Conservation (phyloP, 1,140 invertebrate species). For the Drosophila dunni region DNA sequence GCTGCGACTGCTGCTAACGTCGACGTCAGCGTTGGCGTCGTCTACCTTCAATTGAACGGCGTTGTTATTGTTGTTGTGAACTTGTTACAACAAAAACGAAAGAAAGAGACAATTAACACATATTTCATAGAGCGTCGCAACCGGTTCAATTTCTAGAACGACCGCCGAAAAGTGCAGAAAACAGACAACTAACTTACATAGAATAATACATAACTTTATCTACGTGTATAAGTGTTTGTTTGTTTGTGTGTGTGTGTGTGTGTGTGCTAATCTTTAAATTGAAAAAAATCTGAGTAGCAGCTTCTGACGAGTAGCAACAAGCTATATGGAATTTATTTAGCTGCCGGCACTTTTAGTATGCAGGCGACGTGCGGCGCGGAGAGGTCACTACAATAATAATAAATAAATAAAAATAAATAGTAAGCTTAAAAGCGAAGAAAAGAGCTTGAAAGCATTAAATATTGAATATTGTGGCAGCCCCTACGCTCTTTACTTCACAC, state of each 20-base stretch:
- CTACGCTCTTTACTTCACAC: no score
- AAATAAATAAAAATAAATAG: not conserved
- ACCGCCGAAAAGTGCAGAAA: constrained; percentile 36
- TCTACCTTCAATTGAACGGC: constrained; percentile 47
- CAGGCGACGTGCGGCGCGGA: constrained; percentile 39
- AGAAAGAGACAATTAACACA: constrained; percentile 71
- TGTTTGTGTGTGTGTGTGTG: constrained; percentile 20
- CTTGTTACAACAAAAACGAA: constrained; percentile 41
- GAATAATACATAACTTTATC: constrained; percentile 62
- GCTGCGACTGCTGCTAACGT: constrained; percentile 29
- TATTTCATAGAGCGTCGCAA: constrained; percentile 56
- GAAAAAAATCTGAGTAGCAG: constrained; percentile 73
- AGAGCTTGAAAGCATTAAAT: constrained; percentile 7
- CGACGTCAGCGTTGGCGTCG: constrained; percentile 8
- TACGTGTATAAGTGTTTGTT: constrained; percentile 1
- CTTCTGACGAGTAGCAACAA: constrained; percentile 35
- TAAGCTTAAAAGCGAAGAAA: not conserved
- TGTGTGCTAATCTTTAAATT: constrained; percentile 75
- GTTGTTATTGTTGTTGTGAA: constrained; percentile 24
- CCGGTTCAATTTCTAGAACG: constrained; percentile 59
- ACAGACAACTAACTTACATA: constrained; percentile 58
- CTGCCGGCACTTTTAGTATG: constrained; percentile 62
- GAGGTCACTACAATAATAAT: constrained; percentile 23
- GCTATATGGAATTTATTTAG: constrained; percentile 38
- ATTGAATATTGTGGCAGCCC: constrained; percentile 20